Percentiles rank a stretch among this genome's conserved stretches.
phyloP scores from a whole-genome alignment of 2,113 vertebrate genomes.

The Coturnix japonica region DNA sequence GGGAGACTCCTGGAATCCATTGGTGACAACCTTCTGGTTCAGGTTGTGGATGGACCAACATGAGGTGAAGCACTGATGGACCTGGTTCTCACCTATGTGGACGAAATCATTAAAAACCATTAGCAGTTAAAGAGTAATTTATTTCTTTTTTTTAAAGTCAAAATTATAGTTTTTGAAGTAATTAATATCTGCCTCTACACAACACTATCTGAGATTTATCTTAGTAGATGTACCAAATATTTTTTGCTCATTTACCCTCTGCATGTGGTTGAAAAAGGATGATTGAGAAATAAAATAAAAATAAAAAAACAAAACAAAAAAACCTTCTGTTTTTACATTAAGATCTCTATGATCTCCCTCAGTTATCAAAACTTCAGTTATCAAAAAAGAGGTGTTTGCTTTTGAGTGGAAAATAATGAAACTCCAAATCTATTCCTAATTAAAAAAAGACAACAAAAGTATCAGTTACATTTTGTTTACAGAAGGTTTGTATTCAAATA shows the following conservation, averaged over 20 bases:
- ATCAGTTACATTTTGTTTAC: background rate
- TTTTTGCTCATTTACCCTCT: background rate
- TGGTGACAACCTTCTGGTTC: too few species aligned
- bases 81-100: too few species aligned
- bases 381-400: background rate
- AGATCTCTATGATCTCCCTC: background rate
- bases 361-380: too few species aligned
- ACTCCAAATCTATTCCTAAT: background rate
- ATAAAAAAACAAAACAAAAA: background rate
- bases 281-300: background rate
- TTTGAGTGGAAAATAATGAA: background rate
- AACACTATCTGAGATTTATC: background rate
- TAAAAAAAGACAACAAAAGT: background rate
- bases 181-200: background rate
- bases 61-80: too few species aligned
- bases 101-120: too few species aligned
- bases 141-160: too few species aligned
- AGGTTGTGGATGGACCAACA: too few species aligned
- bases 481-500: background rate
- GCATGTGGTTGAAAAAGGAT: background rate
- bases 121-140: too few species aligned
- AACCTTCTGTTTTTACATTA: background rate
- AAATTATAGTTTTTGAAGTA: background rate
- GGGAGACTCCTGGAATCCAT: too few species aligned
- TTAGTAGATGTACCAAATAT: background rate